Conservation (phyloP, 2,888 invertebrate species). For the Leptarthrus brevirostris region DNA sequence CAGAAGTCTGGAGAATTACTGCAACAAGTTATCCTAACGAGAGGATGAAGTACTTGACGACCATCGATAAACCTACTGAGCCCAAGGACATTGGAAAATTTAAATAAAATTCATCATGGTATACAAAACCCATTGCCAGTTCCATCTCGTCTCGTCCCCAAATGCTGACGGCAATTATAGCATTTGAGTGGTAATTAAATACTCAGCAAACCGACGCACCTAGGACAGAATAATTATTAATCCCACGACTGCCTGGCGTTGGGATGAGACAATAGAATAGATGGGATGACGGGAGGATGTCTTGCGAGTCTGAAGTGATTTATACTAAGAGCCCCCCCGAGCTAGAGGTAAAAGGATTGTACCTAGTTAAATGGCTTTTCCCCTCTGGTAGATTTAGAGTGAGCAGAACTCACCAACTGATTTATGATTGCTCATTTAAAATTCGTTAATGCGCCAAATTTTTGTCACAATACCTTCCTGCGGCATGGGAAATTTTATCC, state of each 20-base stretch:
- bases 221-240: constrained; percentile 26
- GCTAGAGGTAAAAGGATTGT: too few species aligned
- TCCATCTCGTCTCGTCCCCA: not conserved
- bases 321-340: too few species aligned
- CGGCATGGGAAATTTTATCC: constrained; percentile 7
- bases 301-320: too few species aligned
- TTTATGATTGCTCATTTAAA: constrained; percentile 52
- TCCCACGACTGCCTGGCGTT: too few species aligned
- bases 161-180: constrained; percentile 1
- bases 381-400: not conserved
- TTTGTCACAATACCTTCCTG: constrained; percentile 31
- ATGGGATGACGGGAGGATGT: too few species aligned
- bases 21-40: too few species aligned
- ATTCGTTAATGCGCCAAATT: constrained; percentile 51
- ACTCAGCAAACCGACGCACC: constrained; percentile 13
- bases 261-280: too few species aligned
- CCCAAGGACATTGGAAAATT: not conserved
- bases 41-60: too few species aligned
- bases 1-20: not conserved
- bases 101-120: not conserved
- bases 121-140: not conserved
- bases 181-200: constrained; percentile 26
- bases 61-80: not conserved
- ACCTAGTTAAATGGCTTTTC: not conserved
- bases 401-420: constrained; percentile 45